A percentile compares a stretch with the other conserved stretches of the same genome.
Evolutionary conservation across 1,140 invertebrate genomes (phyloP).

Genomic region (Samia ricini): DNA sequence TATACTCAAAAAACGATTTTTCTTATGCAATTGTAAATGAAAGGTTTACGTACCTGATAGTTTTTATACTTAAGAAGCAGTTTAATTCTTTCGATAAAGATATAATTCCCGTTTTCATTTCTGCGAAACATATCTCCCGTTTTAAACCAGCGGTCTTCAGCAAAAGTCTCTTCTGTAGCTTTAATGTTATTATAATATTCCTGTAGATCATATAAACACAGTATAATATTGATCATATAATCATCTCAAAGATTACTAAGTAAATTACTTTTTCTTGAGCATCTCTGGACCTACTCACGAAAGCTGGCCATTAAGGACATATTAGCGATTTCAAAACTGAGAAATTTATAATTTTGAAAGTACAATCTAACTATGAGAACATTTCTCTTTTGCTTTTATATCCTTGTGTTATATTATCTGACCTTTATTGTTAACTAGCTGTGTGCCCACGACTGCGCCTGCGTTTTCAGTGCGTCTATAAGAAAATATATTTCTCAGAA

Average conservation of each 20-base stretch:
- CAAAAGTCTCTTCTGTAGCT: slow-evolving; percentile 81
- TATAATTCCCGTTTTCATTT: slow-evolving; percentile 81
- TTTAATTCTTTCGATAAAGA: slow-evolving; percentile 84
- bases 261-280: neutral
- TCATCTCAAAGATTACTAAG: no score
- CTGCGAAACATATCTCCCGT: slow-evolving; percentile 87
- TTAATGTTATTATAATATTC: slow-evolving; percentile 80
- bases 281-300: neutral
- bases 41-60: slow-evolving; percentile 78
- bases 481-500: no score
- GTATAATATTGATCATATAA: neutral
- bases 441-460: no score
- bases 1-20: no score
- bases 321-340: no score
- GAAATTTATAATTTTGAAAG: no score
- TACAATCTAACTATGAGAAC: no score
- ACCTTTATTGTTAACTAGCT: no score
- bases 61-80: slow-evolving; percentile 85
- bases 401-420: no score
- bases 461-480: no score
- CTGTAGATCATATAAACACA: slow-evolving; percentile 37
- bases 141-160: slow-evolving; percentile 84
- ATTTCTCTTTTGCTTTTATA: no score
- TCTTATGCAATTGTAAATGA: neutral
- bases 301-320: neutral